Conservation (phyloP, 1,140 invertebrate genomes). For the Ruditapes philippinarum region DNA sequence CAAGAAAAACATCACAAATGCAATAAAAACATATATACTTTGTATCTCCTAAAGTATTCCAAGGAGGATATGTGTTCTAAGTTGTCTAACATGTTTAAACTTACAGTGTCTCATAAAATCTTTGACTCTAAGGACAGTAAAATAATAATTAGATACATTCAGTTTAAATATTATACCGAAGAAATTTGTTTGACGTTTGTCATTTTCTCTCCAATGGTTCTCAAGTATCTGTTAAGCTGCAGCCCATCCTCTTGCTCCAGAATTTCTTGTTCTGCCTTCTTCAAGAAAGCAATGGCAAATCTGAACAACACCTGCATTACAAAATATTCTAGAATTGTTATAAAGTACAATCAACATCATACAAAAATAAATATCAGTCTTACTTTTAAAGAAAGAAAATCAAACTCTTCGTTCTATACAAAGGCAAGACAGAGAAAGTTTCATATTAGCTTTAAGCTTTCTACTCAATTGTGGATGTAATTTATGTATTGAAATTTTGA, state of each 20-base stretch:
- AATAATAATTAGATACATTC: not conserved
- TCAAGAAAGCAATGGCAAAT: conserved; percentile 89
- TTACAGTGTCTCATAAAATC: not conserved
- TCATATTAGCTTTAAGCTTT: too few relatives aligned
- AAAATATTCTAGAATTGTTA: too few relatives aligned
- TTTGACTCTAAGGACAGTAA: not conserved
- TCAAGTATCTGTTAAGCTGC: conserved; percentile 86
- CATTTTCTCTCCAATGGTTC: conserved; percentile 86
- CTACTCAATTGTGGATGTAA: too few relatives aligned
- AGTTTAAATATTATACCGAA: conserved; percentile 72
- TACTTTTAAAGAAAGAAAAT: too few relatives aligned
- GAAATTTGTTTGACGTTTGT: conserved; percentile 85
- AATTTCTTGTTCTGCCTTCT: conserved; percentile 87
- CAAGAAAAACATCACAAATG: not conserved
- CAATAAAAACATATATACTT: not conserved
- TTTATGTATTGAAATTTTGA: too few relatives aligned
- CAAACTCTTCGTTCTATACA: too few relatives aligned
- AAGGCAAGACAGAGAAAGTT: too few relatives aligned
- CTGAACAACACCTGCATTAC: conserved; percentile 84
- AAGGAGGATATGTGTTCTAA: too few relatives aligned
- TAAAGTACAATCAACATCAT: too few relatives aligned
- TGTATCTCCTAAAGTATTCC: not conserved
- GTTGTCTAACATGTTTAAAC: not conserved
- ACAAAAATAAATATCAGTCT: too few relatives aligned
- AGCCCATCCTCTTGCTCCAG: conserved; percentile 85